Evolutionary conservation across 1,140 invertebrate species (phyloP).

Genomic region (Tachypleus tridentatus): DNA sequence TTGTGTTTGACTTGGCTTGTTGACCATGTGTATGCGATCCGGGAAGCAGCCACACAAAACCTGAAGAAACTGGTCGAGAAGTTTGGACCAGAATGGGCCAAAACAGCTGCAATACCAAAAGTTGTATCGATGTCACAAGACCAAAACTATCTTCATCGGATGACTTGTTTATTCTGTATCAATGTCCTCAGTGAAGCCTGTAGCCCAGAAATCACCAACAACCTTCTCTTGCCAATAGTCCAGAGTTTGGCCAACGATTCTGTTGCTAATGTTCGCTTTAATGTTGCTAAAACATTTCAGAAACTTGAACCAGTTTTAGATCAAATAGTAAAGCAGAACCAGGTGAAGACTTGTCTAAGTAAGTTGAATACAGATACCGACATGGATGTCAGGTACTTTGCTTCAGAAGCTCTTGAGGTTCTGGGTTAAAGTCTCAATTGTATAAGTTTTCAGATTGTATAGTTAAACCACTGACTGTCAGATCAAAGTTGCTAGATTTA

Average conservation of each 20-base stretch:
- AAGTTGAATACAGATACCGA: slow-evolving; percentile 88
- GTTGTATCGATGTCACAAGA: slow-evolving; percentile 76
- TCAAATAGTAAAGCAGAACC: slow-evolving; percentile 59
- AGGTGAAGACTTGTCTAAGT: slow-evolving; percentile 90
- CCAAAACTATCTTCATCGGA: slow-evolving; percentile 94
- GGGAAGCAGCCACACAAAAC: slow-evolving; percentile 95
- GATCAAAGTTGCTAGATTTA: too few species aligned
- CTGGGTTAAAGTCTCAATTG: too few species aligned
- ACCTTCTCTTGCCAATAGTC: slow-evolving; percentile 87
- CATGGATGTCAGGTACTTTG: slow-evolving; percentile 97
- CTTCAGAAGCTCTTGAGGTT: slow-evolving; percentile 88
- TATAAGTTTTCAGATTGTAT: too few species aligned
- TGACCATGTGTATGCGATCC: slow-evolving; percentile 97
- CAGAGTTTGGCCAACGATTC: slow-evolving; percentile 82
- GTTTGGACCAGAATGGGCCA: slow-evolving; percentile 95
- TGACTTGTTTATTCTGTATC: slow-evolving; percentile 98
- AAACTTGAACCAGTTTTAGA: slow-evolving; percentile 86
- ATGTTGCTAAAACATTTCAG: slow-evolving; percentile 95
- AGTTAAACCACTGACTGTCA: too few species aligned
- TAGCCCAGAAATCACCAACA: slow-evolving; percentile 81
- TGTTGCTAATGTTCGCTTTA: slow-evolving; percentile 98
- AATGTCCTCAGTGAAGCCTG: slow-evolving; percentile 93
- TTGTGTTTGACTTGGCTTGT: slow-evolving; percentile 99
- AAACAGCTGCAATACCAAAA: slow-evolving; percentile 93
- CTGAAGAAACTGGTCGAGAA: slow-evolving; percentile 95